Percentiles rank a stretch among this genome's conserved stretches.
Conservation (phyloP, 2,113 vertebrate species). For the Nestor notabilis region DNA sequence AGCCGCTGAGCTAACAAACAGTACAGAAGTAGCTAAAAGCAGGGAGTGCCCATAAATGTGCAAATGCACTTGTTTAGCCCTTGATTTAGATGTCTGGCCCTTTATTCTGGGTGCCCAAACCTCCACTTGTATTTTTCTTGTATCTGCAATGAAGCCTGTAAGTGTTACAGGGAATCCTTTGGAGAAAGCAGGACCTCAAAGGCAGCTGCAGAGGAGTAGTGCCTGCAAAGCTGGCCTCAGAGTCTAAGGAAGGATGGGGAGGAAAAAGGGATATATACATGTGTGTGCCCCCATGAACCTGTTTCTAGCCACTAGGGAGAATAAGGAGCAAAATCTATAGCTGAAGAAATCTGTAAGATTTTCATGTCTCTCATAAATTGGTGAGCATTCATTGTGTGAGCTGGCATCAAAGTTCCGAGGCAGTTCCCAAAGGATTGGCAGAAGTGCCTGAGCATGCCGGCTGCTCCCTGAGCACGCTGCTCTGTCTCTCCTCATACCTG, state of each 20-base stretch:
- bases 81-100: neutral
- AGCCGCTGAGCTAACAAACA: neutral
- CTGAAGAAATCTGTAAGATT: neutral
- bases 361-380: neutral
- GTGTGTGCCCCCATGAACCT: neutral
- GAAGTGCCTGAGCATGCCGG: neutral
- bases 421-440: neutral
- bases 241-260: neutral
- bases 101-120: neutral
- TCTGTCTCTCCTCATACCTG: neutral
- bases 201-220: neutral
- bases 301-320: neutral
- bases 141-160: neutral
- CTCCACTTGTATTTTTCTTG: neutral
- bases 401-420: neutral
- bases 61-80: neutral
- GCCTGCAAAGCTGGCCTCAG: neutral
- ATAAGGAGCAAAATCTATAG: neutral
- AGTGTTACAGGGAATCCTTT: neutral
- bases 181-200: neutral
- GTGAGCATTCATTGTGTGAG: neutral
- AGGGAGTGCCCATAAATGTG: slow-evolving; percentile 10
- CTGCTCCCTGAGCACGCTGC: neutral
- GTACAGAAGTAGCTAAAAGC: slow-evolving; percentile 12
- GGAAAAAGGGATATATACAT: neutral